Percentiles rank a stretch among this genome's conserved stretches.
Evolutionary conservation across 53 echinoderm and acorn worm species (phyloP).

Genomic region (Echinarachnius parma): DNA sequence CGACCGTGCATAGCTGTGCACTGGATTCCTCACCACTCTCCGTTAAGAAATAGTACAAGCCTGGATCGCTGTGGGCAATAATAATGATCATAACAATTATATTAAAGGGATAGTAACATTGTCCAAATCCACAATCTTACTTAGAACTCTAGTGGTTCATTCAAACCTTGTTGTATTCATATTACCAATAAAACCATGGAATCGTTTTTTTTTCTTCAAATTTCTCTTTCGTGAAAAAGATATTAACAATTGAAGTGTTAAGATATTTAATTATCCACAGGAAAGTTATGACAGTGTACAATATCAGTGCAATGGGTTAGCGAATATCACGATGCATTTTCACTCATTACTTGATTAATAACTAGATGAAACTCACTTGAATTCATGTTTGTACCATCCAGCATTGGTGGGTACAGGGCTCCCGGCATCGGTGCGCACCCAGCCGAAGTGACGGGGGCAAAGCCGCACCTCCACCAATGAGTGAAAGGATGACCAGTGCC

Average conservation of each 20-base stretch:
- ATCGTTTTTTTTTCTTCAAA: no score
- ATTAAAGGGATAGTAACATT: no score
- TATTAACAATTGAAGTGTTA: no score
- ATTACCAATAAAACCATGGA: no score
- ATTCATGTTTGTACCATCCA: constrained; percentile 67
- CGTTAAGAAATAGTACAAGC: constrained; percentile 70
- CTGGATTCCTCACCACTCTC: constrained; percentile 28
- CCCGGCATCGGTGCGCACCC: constrained; percentile 39
- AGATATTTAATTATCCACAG: no score
- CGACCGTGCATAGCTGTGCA: constrained; percentile 57
- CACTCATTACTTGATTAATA: neutral
- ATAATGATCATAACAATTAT: neutral
- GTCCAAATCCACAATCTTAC: no score
- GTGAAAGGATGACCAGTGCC: constrained; percentile 55
- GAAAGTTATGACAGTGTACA: no score
- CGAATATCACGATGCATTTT: no score
- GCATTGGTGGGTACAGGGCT: constrained; percentile 49
- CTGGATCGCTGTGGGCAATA: constrained; percentile 51
- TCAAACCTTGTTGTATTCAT: no score
- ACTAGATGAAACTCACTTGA: constrained; percentile 48
- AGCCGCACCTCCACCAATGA: constrained; percentile 55
- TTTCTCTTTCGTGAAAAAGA: no score
- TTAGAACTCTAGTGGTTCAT: no score
- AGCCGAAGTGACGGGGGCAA: constrained; percentile 56
- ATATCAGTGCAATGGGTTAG: no score